Evolutionary conservation across 2,888 invertebrate species (phyloP).

Genomic region (Litoditis marina): DNA sequence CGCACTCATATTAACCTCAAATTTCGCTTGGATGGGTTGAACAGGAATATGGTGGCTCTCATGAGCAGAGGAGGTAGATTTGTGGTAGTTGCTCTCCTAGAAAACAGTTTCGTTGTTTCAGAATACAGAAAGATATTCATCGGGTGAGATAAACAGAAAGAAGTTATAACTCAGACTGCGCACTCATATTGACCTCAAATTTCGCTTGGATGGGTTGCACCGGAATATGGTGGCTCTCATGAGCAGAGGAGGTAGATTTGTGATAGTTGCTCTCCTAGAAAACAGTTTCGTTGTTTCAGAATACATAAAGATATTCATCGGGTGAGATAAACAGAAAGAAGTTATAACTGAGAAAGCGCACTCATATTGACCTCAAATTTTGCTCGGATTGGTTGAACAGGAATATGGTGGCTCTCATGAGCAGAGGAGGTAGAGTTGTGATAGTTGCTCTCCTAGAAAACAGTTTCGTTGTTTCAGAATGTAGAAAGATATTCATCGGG

Average conservation of each 20-base stretch:
- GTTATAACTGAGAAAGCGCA: neutral
- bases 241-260: neutral
- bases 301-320: too few relatives aligned
- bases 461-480: conserved; percentile 23
- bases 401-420: neutral
- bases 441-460: neutral
- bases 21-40: neutral
- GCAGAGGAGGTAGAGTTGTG: neutral
- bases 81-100: conserved; percentile 1
- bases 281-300: too few relatives aligned
- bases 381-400: neutral
- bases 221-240: neutral
- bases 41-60: neutral
- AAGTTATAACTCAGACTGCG: too few relatives aligned
- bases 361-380: neutral
- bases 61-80: neutral
- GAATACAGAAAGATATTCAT: too few relatives aligned
- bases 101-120: too few relatives aligned
- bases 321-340: too few relatives aligned
- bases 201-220: neutral
- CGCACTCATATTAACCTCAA: too few relatives aligned
- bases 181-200: neutral
- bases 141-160: too few relatives aligned
- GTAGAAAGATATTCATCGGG: too few relatives aligned
- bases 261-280: conserved; percentile 1